phyloP scores from a whole-genome alignment of 2,888 invertebrate genomes.

The Eumerus sabulonum region DNA sequence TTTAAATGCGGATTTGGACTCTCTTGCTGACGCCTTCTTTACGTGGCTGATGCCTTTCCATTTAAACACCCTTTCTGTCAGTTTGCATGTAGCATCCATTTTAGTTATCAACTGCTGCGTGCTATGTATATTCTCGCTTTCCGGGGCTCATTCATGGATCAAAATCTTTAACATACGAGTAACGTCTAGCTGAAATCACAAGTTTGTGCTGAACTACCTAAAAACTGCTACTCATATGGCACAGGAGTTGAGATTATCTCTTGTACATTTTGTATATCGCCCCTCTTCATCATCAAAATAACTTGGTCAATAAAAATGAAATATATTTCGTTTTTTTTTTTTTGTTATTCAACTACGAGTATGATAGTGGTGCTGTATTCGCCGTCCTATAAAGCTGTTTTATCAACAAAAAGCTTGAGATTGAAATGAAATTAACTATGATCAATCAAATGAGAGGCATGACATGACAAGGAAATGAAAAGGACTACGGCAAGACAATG shows the following conservation, averaged over 20 bases:
- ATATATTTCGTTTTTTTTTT: too few relatives aligned
- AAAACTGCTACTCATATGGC: not conserved
- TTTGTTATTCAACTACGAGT: too few relatives aligned
- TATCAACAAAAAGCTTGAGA: not conserved
- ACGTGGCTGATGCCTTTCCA: conserved; percentile 47
- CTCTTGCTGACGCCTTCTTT: conserved; percentile 26
- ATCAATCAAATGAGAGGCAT: too few relatives aligned
- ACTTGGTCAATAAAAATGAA: conserved; percentile 1
- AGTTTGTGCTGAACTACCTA: conserved; percentile 1
- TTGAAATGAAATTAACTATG: not conserved
- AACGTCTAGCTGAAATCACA: conserved; percentile 59
- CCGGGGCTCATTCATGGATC: conserved; percentile 26
- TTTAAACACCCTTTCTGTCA: conserved; percentile 20
- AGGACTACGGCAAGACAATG: too few relatives aligned
- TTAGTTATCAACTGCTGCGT: conserved; percentile 28
- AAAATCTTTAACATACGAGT: conserved; percentile 4
- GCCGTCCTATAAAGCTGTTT: too few relatives aligned
- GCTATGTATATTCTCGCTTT: conserved; percentile 16
- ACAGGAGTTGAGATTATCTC: not conserved
- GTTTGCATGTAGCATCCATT: conserved; percentile 14
- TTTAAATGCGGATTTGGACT: conserved; percentile 39
- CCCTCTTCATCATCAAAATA: too few relatives aligned
- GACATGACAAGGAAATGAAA: too few relatives aligned
- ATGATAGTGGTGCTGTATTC: too few relatives aligned
- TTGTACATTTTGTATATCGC: too few relatives aligned